Evolutionary conservation across 1,140 invertebrate genomes (phyloP).

Genomic region (Zelostemma sp.): DNA sequence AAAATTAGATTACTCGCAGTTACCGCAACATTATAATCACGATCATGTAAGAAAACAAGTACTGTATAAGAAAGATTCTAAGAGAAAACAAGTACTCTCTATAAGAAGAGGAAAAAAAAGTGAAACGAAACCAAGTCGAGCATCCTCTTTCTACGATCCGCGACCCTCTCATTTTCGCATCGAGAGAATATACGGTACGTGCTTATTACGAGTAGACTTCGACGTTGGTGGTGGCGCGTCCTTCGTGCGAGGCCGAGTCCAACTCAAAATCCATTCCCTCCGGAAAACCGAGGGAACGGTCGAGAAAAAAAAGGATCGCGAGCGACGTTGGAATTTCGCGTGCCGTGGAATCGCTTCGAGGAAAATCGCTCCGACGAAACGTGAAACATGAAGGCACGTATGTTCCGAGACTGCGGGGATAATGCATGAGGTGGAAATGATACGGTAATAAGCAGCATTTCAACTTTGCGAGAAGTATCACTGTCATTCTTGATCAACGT

Average conservation of each 20-base stretch:
- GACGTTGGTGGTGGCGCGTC: slow-evolving; percentile 32
- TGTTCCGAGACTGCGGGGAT: background rate
- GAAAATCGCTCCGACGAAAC: slow-evolving; percentile 18
- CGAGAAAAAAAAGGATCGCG: slow-evolving; percentile 13
- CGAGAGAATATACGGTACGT: slow-evolving; percentile 14
- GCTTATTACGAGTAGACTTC: slow-evolving; percentile 34
- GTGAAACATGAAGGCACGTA: slow-evolving; percentile 9
- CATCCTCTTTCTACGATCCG: background rate
- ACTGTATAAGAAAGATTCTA: background rate
- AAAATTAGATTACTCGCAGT: no score
- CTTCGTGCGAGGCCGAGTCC: slow-evolving; percentile 12
- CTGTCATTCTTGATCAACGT: no score
- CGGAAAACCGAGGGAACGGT: slow-evolving; percentile 13
- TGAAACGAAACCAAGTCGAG: background rate
- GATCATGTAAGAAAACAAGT: background rate
- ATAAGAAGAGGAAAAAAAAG: no score
- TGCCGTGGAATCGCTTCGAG: slow-evolving; percentile 13
- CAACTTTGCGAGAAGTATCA: no score
- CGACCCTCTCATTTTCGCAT: slow-evolving; percentile 14
- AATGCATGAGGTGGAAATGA: slow-evolving; percentile 19
- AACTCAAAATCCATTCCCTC: slow-evolving; percentile 20
- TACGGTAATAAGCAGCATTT: no score
- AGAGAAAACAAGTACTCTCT: no score
- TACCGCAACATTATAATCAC: no score
- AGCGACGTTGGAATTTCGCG: slow-evolving; percentile 3